phyloP scores from a whole-genome alignment of 2,888 invertebrate species.

The Leptogaster cylindrica region DNA sequence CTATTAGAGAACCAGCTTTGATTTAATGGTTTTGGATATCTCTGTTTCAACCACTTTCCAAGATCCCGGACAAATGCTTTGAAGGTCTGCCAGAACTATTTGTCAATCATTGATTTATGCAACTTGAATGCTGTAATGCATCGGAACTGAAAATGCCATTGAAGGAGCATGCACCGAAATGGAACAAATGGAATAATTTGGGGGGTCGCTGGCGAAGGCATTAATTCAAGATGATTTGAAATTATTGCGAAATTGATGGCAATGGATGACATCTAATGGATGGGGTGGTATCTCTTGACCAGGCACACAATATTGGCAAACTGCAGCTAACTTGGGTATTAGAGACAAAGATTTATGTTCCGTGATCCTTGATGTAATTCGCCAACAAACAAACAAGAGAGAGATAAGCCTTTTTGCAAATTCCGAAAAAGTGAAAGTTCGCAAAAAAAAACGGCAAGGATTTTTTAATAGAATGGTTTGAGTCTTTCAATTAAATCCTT shows the following conservation, averaged over 20 bases:
- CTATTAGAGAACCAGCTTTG: constrained; percentile 47
- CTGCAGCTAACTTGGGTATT: too few relatives aligned
- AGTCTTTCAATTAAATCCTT: too few relatives aligned
- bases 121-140: constrained; percentile 32
- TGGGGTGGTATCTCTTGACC: not conserved
- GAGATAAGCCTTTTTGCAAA: too few relatives aligned
- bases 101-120: constrained; percentile 47
- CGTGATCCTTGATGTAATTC: too few relatives aligned
- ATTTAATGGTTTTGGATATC: constrained; percentile 47
- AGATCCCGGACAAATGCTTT: constrained; percentile 38
- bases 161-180: constrained; percentile 38
- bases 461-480: too few relatives aligned
- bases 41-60: constrained; percentile 29
- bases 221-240: constrained; percentile 41
- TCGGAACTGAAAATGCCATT: constrained; percentile 1
- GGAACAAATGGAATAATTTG: constrained; percentile 35
- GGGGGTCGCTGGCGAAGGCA: constrained; percentile 10
- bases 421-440: too few relatives aligned
- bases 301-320: too few relatives aligned
- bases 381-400: too few relatives aligned
- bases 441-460: too few relatives aligned
- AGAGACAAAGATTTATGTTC: too few relatives aligned
- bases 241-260: constrained; percentile 41
- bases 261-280: constrained; percentile 31
- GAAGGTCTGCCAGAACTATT: constrained; percentile 31